Evolutionary conservation across 1,140 invertebrate genomes (phyloP), one percentile per base, ranked within the genome.

Genomic region (Drosophila pandora): DNA sequence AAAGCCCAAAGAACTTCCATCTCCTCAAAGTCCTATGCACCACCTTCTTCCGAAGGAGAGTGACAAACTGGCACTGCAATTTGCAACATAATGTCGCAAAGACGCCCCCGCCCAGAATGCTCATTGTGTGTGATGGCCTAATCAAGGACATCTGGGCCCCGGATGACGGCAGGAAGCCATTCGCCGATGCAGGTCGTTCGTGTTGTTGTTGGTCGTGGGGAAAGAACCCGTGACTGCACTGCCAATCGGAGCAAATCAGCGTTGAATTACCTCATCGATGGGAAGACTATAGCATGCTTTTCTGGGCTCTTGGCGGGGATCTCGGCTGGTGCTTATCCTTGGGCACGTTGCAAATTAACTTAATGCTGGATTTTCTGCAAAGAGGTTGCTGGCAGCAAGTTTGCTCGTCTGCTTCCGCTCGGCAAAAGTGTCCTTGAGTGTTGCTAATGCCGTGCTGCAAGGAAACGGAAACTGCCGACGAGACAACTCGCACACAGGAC

Each of bases 311-410:
- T 41, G 32, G 47, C 22, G 9, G 25, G 12, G 41, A 37, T 48
- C 37, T 32, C 21, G 22, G 41, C 12, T 59, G 17, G 17, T 17
- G 23, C 49, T 49, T 55, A 49, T 45, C 55, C 49, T 65, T 52
- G 52, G 62, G 78, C 82, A 78, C 82, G 82, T 87, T 87, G 82
- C 82, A 85, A 85, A 85, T 85, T 85, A 85, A 85, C 82, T 85
- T 85, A 85, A 85, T 85, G 82, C 57, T 54, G 69, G 59, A 78
- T 87, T 75, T 77, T 68, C 70, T 12, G 23, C 2, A 25, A 47
- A n/a, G 43, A 23, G 32, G 25, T 32, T 21, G 55, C 6, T 12
- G 43, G 17, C 17, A 47, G 79, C 64, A 72, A 76, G 81, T 87
- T 84, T 87, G 78, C 81, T 82, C 75, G 82, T 75, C 76, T 82